Evolutionary conservation across 1,140 invertebrate genomes (phyloP), one percentile per base, ranked within the genome.

Genomic region (Drosophila lacteicornis): DNA sequence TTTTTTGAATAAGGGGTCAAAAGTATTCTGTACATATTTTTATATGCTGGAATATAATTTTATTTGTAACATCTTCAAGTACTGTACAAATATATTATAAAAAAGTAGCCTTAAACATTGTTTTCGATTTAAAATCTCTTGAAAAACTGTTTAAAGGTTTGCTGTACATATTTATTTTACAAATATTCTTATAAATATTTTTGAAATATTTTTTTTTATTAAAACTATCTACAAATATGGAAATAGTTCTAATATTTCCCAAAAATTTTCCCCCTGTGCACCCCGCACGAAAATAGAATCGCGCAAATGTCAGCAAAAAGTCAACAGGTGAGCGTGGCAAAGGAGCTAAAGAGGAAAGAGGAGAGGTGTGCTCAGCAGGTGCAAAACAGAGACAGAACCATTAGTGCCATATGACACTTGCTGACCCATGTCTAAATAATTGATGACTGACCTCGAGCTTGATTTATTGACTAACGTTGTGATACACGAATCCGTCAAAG

Each of bases 401-500:
- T 60, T 25, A 60, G 49, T 42, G 63, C 45, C 67, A 76, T 78
- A 78, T 78, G 74, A 78, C 75, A 78, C 75, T 78, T 57, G 63
- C 75, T 78, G 74, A 77, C 75, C 75, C 56, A 60, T 69, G 75
- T 78, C 63, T 85, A 55, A 87, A 87, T 87, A 88, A 87, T 88
- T 88, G 76, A 87, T 83, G 66, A 40, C 50, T 78, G 83, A 71
- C 83, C 83, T 83, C 80, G 84, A 84, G 80, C 80, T 83, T 73
- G 83, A 88, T 88, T 88, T 87, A 87, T 87, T 83, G 83, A 79
- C 80, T 63, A 88, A 69, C 76, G 73, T 40, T 73, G 56, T 60
- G 59, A 47, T 57, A 57, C 53, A 40, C 53, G 13, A 9, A 33
- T 38, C 51, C 51, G 17, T 22, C 30, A 17, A 19, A 58, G 56